phyloP scores from a whole-genome alignment of 2,113 vertebrate species.

The Nyctibius bracteatus region DNA sequence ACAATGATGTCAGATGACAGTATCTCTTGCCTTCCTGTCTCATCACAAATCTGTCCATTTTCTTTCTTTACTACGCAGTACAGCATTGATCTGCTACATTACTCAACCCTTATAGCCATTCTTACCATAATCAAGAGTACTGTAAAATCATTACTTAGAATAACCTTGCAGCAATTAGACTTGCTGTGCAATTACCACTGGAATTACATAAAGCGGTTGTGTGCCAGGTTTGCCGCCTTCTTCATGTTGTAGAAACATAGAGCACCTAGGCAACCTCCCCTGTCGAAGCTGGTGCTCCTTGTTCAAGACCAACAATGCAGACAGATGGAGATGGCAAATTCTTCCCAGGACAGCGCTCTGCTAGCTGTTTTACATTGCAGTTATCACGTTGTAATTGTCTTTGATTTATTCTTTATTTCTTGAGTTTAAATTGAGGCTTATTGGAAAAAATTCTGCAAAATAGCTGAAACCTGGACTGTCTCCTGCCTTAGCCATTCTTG shows the following conservation, averaged over 20 bases:
- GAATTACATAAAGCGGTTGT: background rate
- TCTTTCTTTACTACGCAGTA: background rate
- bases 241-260: background rate
- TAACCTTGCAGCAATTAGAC: background rate
- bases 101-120: background rate
- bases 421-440: background rate
- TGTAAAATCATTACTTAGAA: background rate
- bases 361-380: background rate
- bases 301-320: background rate
- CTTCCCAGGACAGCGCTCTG: background rate
- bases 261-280: background rate
- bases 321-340: background rate
- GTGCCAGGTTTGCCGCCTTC: background rate
- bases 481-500: background rate
- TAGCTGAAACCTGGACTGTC: background rate
- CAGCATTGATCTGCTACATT: background rate
- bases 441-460: background rate
- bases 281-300: background rate
- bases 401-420: background rate
- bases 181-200: background rate
- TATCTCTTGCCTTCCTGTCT: background rate
- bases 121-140: background rate
- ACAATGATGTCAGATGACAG: background rate
- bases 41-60: background rate
- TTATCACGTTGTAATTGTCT: fast-evolving